Base-by-base conservation (phyloP, 2,113 vertebrate genomes). In the Probosciger aterrimus region DNA sequence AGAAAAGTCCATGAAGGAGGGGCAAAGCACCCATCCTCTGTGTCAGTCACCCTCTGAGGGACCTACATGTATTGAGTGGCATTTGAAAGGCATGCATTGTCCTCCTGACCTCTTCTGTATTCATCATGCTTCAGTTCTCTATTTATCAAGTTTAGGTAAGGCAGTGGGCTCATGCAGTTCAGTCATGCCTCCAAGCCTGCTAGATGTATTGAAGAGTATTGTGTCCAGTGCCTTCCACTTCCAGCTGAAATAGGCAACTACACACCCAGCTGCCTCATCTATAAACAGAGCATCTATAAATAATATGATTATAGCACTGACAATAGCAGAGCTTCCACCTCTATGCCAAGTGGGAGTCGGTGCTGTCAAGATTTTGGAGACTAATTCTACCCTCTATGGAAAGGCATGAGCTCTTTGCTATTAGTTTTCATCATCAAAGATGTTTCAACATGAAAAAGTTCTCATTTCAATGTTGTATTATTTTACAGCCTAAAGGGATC, bases 61-160 rank as follows among this genome's bases (percentile, higher is more conserved):
- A 57, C 19, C 24, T 44, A 12, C 17, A 12, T 0, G 2, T 30
- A 49, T 7, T 15, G 17, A 55, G 1, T 14, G n/a, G 16, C 4
- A 5, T 46, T 82, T 41, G 25, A 59, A 46, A 59, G 8, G 0
- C 4, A 1, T 24, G 33, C 8, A 1, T 8, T 57, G 11, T 37
- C 11, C 17, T 68, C 22, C 55, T 25, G 28, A 6, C 35, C 17
- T 23, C 50, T 46, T 31, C 14, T 41, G 62, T 5, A 22, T 81
- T 74, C 27, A 31, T 27, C 4, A 2, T n/a, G 27, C 7, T 47
- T 43, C 43, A 85, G 18, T 3, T 79, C 9, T 59, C 27, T 2
- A 1, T 59, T 90, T 19, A 28, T 4, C 18, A 67, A 53, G n/a
- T 27, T 70, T 46, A 75, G 9, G 24, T 67, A 37, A 67, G 6